These are phyloP conservation scores for Pemphredon lugubris DNA, from an alignment of 2,888 invertebrate species.

Conservation along the genomic window DNA sequence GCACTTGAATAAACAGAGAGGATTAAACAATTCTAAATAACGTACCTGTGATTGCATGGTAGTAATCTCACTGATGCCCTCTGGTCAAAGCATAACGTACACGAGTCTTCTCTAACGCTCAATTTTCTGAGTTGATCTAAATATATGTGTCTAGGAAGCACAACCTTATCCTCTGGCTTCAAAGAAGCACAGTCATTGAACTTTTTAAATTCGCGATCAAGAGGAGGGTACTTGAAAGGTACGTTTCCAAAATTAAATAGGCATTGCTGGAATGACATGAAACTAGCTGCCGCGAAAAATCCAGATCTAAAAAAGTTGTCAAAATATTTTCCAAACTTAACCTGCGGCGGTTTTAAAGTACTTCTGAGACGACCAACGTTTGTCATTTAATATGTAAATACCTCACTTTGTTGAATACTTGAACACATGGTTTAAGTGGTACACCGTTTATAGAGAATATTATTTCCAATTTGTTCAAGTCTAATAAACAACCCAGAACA, in stretches of 20 bases:
- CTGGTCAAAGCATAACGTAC: slow-evolving; percentile 93
- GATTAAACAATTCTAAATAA: slow-evolving; percentile 3
- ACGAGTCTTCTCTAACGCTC: slow-evolving; percentile 91
- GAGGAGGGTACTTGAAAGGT: slow-evolving; percentile 90
- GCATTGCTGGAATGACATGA: slow-evolving; percentile 98
- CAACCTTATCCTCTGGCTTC: slow-evolving; percentile 89
- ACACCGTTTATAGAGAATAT: slow-evolving; percentile 93
- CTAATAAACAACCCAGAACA: slow-evolving; percentile 91
- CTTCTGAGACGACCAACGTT: too few relatives aligned
- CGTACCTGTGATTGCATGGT: slow-evolving; percentile 93
- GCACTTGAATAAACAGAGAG: background rate
- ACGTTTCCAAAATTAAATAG: slow-evolving; percentile 94
- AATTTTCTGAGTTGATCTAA: slow-evolving; percentile 88
- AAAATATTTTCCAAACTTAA: too few relatives aligned
- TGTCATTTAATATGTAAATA: slow-evolving; percentile 76
- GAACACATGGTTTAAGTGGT: slow-evolving; percentile 86
- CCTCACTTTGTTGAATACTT: slow-evolving; percentile 90
- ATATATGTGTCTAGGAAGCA: slow-evolving; percentile 91
- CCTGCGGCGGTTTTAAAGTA: too few relatives aligned
- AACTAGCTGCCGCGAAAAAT: slow-evolving; percentile 97
- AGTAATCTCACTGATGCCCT: slow-evolving; percentile 88
- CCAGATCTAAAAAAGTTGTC: slow-evolving; percentile 85
- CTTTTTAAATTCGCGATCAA: slow-evolving; percentile 84
- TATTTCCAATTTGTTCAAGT: slow-evolving; percentile 87
- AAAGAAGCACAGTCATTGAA: slow-evolving; percentile 92